Conservation (phyloP, 2,113 vertebrate genomes). For the Burhinus bistriatus region DNA sequence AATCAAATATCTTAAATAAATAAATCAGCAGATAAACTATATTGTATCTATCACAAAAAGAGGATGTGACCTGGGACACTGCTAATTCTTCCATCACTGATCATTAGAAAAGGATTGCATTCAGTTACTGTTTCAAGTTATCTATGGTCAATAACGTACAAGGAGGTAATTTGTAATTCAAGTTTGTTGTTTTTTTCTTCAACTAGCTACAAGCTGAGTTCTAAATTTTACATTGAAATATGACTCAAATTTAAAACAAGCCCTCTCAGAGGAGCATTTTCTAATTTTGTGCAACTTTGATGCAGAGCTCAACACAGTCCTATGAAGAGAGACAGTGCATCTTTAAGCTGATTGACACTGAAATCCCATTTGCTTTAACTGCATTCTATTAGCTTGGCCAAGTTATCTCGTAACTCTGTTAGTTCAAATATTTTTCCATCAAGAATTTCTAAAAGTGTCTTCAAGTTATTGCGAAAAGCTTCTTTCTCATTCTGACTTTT, state of each 20-base stretch:
- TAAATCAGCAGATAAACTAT: conserved; percentile 68
- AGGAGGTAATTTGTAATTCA: conserved; percentile 84
- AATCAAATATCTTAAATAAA: conserved; percentile 70
- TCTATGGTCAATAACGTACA: conserved; percentile 76
- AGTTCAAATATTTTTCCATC: conserved; percentile 99
- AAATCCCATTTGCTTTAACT: conserved; percentile 84
- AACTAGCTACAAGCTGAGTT: conserved; percentile 72
- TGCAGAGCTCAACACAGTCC: conserved; percentile 75
- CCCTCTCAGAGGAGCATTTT: conserved; percentile 69
- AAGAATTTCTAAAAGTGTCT: conserved; percentile 96
- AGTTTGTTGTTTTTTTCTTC: conserved; percentile 65
- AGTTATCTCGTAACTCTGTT: conserved; percentile 94
- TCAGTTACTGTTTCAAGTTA: conserved; percentile 74
- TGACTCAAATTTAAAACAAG: conserved; percentile 77
- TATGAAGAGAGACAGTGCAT: conserved; percentile 76
- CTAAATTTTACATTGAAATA: conserved; percentile 77
- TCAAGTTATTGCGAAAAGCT: conserved; percentile 95
- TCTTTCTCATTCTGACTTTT: conserved; percentile 96
- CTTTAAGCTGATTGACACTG: conserved; percentile 76
- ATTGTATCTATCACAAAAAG: conserved; percentile 66
- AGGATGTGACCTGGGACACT: conserved; percentile 67
- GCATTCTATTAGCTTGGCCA: conserved; percentile 94
- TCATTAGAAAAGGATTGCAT: conserved; percentile 72
- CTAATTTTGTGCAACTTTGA: conserved; percentile 77
- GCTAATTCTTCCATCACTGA: conserved; percentile 66